A percentile compares a stretch with the other conserved stretches of the same genome.
These are phyloP conservation scores for Bimastos eiseni DNA, from an alignment of 2,888 invertebrate genomes.

Conservation along the genomic window DNA sequence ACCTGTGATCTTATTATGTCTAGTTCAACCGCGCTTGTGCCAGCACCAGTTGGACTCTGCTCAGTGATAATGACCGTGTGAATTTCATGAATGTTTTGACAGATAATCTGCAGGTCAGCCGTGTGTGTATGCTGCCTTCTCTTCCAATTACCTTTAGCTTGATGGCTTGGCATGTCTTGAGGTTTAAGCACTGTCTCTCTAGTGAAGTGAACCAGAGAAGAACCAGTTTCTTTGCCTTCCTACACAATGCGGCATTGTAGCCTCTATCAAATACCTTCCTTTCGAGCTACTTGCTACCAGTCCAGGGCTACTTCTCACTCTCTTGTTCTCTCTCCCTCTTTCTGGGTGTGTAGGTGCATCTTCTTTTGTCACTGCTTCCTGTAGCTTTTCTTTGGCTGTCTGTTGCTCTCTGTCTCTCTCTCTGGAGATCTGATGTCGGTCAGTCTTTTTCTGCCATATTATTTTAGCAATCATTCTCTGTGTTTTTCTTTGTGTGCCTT, in stretches of 20 bases:
- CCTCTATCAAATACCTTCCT: background rate
- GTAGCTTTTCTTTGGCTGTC: too few relatives aligned
- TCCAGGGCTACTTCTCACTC: background rate
- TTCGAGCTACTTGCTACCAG: background rate
- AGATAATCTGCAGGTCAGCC: slow-evolving; percentile 1
- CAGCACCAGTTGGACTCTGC: background rate
- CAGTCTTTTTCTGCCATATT: background rate
- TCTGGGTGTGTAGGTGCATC: background rate
- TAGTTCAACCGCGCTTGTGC: background rate
- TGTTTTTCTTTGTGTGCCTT: background rate
- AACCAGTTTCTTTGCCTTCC: too few relatives aligned
- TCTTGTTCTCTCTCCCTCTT: background rate
- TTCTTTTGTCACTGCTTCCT: too few relatives aligned
- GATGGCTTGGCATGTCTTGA: too few relatives aligned
- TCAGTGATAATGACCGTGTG: background rate
- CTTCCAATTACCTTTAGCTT: too few relatives aligned
- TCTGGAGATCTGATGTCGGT: background rate
- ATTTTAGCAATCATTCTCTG: background rate
- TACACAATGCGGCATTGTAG: too few relatives aligned
- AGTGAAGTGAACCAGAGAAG: too few relatives aligned
- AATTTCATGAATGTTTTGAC: background rate
- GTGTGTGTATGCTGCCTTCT: background rate
- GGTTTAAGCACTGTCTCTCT: too few relatives aligned
- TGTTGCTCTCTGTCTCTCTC: background rate
- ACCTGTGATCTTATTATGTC: background rate